A percentile compares a stretch with the other conserved stretches of the same genome.
These are phyloP conservation scores for Ostrea denselamellosa DNA, from an alignment of 1,140 invertebrate genomes.

Conservation along the genomic window DNA sequence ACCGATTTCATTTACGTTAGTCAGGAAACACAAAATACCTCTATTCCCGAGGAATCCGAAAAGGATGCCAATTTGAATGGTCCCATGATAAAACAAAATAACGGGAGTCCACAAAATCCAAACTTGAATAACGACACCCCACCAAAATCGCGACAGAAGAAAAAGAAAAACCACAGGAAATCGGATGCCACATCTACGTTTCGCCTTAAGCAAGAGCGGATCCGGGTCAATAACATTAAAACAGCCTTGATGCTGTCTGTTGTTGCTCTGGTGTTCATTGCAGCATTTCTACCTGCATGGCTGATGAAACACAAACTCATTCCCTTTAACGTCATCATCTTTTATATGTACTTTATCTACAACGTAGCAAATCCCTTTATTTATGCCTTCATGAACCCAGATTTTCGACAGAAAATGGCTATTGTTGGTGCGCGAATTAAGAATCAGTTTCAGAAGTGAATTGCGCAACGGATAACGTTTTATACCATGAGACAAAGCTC, in stretches of 20 bases:
- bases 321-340: slow-evolving; percentile 62
- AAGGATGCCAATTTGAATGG: slow-evolving; percentile 23
- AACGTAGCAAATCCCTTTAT: slow-evolving; percentile 76
- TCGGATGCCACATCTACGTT: neutral
- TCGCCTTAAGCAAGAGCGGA: slow-evolving; percentile 47
- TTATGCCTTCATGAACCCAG: slow-evolving; percentile 74
- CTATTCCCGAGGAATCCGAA: neutral
- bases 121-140: slow-evolving; percentile 10
- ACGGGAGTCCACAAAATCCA: neutral
- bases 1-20: slow-evolving; percentile 57
- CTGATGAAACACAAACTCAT: slow-evolving; percentile 68
- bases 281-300: slow-evolving; percentile 72
- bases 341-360: slow-evolving; percentile 75
- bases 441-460: neutral
- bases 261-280: slow-evolving; percentile 69
- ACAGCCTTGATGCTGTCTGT: slow-evolving; percentile 72
- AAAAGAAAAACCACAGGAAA: slow-evolving; percentile 43
- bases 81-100: slow-evolving; percentile 13
- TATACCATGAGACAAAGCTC: no score
- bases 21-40: slow-evolving; percentile 6
- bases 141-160: slow-evolving; percentile 35
- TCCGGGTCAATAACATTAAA: slow-evolving; percentile 67
- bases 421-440: slow-evolving; percentile 2
- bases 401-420: slow-evolving; percentile 47
- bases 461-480: neutral